Conservation (phyloP, 2,888 invertebrate genomes). For the Leistus spinibarbis region DNA sequence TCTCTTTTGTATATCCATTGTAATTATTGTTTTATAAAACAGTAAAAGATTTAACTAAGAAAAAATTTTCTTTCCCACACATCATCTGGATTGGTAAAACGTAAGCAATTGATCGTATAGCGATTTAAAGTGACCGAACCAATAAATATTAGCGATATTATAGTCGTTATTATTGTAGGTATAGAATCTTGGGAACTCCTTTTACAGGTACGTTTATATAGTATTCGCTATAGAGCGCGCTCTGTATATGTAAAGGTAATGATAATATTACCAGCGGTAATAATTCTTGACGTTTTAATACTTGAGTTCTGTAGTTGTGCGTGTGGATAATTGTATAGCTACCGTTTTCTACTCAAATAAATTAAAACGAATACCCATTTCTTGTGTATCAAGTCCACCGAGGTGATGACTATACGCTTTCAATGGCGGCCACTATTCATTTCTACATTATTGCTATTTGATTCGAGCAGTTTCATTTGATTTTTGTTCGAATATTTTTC, state of each 20-base stretch:
- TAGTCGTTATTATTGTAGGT: neutral
- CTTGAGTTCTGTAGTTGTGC: conserved; percentile 15
- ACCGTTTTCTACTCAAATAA: neutral
- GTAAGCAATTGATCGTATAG: neutral
- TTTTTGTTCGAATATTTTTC: conserved; percentile 14
- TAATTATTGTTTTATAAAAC: neutral
- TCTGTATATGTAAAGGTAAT: neutral
- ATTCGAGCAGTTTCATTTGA: neutral
- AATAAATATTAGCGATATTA: neutral
- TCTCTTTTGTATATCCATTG: no score
- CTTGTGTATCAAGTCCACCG: neutral
- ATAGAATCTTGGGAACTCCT: neutral
- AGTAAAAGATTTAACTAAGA: neutral
- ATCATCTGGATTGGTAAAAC: neutral
- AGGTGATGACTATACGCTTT: neutral
- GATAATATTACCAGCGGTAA: conserved; percentile 14
- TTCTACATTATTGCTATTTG: neutral
- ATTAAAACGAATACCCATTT: neutral
- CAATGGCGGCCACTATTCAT: neutral
- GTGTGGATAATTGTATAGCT: conserved; percentile 30
- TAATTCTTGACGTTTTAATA: conserved; percentile 29
- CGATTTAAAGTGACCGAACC: neutral
- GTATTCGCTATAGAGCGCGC: neutral
- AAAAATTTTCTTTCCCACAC: conserved; percentile 21
- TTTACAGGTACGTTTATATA: neutral